Evolutionary conservation across 1,140 invertebrate species (phyloP).

Genomic region (Triops cancriformis): DNA sequence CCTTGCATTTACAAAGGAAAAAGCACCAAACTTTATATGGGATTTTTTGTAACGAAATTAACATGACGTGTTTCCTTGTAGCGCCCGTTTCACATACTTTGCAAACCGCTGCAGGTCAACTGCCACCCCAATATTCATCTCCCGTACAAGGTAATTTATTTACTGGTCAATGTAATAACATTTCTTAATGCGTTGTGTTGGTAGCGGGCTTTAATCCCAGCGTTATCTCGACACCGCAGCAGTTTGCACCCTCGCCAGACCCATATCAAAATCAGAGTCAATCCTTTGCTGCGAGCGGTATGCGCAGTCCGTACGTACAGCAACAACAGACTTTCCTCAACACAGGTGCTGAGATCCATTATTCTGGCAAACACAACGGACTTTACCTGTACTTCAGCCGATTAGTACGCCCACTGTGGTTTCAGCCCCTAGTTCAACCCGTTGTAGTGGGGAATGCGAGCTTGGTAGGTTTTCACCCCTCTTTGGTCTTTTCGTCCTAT

Average conservation of each 20-base stretch:
- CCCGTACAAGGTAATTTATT: background rate
- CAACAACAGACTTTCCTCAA: slow-evolving; percentile 28
- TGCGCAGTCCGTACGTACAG: slow-evolving; percentile 22
- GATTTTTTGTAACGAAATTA: background rate
- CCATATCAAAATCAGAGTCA: background rate
- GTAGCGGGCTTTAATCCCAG: slow-evolving; percentile 36
- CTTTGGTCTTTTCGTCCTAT: slow-evolving; percentile 21
- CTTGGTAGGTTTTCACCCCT: slow-evolving; percentile 30
- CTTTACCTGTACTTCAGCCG: slow-evolving; percentile 82
- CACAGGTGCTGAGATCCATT: slow-evolving; percentile 41
- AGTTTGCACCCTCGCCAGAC: background rate
- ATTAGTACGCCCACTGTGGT: slow-evolving; percentile 75
- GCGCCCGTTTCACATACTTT: background rate
- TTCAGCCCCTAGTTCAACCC: slow-evolving; percentile 36
- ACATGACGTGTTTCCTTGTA: background rate
- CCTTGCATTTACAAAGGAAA: background rate
- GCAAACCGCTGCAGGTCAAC: background rate
- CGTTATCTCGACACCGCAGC: slow-evolving; percentile 36
- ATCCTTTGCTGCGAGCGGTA: slow-evolving; percentile 29
- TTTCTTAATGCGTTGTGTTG: background rate
- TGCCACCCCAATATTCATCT: background rate
- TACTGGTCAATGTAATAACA: background rate
- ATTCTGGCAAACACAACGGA: slow-evolving; percentile 83
- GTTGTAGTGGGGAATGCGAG: slow-evolving; percentile 24
- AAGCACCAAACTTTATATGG: too few species aligned